Percentiles rank a stretch among this genome's conserved stretches.
Evolutionary conservation across 2,113 vertebrate species (phyloP).

Genomic region (Hirundichthys speculiger): DNA sequence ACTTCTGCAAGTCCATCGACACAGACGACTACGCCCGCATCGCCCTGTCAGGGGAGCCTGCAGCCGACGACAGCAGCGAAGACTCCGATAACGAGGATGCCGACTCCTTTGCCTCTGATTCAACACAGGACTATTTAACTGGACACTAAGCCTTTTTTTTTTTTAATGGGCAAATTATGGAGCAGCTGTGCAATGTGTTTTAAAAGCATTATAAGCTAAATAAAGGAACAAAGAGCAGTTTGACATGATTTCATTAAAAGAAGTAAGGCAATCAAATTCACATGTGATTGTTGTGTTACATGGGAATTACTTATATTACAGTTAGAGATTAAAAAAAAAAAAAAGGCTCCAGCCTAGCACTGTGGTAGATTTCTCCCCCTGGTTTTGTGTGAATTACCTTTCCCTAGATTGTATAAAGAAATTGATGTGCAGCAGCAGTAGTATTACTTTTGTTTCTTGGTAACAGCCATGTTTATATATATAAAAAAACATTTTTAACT

Average conservation of each 20-base stretch:
- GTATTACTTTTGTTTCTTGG: conserved; percentile 83
- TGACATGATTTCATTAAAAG: conserved; percentile 65
- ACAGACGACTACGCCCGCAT: conserved; percentile 98
- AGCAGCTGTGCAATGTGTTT: conserved; percentile 77
- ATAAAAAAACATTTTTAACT: conserved; percentile 84
- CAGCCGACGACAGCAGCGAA: conserved; percentile 94
- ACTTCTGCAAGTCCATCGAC: conserved; percentile 99
- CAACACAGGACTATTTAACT: conserved; percentile 96
- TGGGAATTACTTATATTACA: conserved; percentile 81
- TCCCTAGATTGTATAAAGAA: conserved; percentile 86
- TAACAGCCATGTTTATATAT: conserved; percentile 85
- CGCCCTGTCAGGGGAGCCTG: conserved; percentile 92
- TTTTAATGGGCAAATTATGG: neutral
- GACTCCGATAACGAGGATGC: conserved; percentile 98
- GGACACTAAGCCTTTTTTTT: conserved; percentile 85
- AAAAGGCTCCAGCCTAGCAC: conserved; percentile 83
- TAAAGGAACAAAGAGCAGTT: conserved; percentile 55
- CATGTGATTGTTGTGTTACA: conserved; percentile 85
- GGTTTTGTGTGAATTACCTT: conserved; percentile 71
- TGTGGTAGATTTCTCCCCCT: conserved; percentile 84
- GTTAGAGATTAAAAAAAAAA: conserved; percentile 63
- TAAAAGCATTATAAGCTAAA: conserved; percentile 75
- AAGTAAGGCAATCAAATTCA: conserved; percentile 73
- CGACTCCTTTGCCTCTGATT: conserved; percentile 97
- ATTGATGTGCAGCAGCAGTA: conserved; percentile 82